Base-by-base conservation (phyloP, 2,113 vertebrate genomes). In the Rhagologus leucostigma region DNA sequence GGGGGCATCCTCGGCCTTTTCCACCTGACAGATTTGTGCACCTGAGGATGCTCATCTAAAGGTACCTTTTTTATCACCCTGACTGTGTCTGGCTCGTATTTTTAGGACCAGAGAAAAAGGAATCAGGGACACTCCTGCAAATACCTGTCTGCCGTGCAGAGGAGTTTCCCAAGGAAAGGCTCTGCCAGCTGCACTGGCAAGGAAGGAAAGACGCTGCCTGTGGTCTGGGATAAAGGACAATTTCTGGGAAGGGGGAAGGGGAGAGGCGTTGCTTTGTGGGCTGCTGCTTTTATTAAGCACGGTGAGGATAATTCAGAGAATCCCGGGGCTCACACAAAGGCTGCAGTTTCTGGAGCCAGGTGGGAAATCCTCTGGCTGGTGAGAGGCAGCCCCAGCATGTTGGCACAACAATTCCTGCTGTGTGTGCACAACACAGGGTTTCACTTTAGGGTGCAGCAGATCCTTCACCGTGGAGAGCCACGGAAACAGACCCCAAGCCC, bases 81-180 rank as follows among this genome's bases (percentile, higher is more conserved):
- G 5, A n/a, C 55, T 10, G 21, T 6, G 6, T 4, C 56, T 35
- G 56, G 6, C 56, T 35, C 4, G 14, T 35, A 11, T 10, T 59
- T 35, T 35, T 59, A 26, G n/a, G 22, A 59, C 4, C 22, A 35
- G 9, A 35, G 56, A 14, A 24, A 59, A 59, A 35, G n/a, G n/a
- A 22, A 16, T 17, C 56, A 26, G 67, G 60, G 53, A 47, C 10
- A 10, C 39, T 46, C 22, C 74, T 64, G 81, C 27, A 35, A 9
- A 19, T 2, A 10, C 0, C 47, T 14, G 60, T 4, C 26, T 29
- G 35, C 77, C 24, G 4, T 0, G 8, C 41, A 53, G 27, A 78
- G 33, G 60, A 83, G 46, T 2, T 67, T 12, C 35, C 55, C 67
- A 35, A 27, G 67, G 71, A 26, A 49, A 62, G 27, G 65, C 70